Evolutionary conservation across 30 jellyfish, hydroid and myxozoan species (phyloP), one percentile per base, ranked within the genome.

Genomic region (Pelagia noctiluca): DNA sequence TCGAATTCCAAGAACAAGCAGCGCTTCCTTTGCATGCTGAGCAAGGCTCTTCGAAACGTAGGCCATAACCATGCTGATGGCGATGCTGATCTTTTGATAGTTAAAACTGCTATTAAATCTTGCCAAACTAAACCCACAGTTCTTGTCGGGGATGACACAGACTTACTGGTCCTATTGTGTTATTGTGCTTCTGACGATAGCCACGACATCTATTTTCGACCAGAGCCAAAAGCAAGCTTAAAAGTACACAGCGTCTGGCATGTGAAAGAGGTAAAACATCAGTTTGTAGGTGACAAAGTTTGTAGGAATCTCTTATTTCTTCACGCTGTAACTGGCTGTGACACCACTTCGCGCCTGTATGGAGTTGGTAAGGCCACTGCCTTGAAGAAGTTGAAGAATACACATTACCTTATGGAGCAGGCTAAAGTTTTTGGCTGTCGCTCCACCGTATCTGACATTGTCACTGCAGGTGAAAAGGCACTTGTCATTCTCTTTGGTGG

Each of bases 391-490:
- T 42, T 42, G 8, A 5, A 8, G 8, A 16, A 42, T 16, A 5
- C 57, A 8, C 57, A 8, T 42, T 42, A 42, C 57, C 16, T 5
- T 16, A 8, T 5, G 57, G 57, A 42, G 2, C 21, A 30, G 16
- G 68, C 68, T 10, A 52, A 52, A 52, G 68, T 30, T 52, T 52
- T 52, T 52, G 68, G 21, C 26, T 25, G 21, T 52, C 16, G 16
- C 16, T 52, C 68, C 21, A 2, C 68, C 21, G 16, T 30, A 52
- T 10, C 7, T 25, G 68, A 52, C 21, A 52, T 52, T 52, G 68
- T 52, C 16, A 25, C 16, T 52, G 68, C 68, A 10, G 68, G 68
- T 52, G 68, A 52, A 52, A 52, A 52, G 21, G 68, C 68, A 30
- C 68, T 52, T 52, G 12, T 52, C 68, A 10, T 30, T 52, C 68